Base-by-base conservation (phyloP, 2,888 invertebrate genomes). In the Cosmia trapezina region DNA sequence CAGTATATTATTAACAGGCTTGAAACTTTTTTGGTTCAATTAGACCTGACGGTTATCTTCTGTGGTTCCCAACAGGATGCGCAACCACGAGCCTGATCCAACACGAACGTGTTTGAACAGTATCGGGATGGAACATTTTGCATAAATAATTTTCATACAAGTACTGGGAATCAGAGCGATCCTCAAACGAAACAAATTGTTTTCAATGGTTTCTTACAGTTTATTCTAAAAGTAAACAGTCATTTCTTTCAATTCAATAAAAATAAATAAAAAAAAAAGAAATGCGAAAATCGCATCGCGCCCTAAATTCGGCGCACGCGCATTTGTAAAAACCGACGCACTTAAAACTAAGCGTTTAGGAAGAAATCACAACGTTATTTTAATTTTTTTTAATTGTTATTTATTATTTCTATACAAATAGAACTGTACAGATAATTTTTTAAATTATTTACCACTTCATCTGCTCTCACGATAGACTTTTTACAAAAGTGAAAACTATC, bases 351-450 rank as follows among this genome's bases (percentile, higher is more conserved):
- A 93, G 88, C 93, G 86, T 86, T 88, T 84, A 92, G 93, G 93
- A 95, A 92, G 93, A 96, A 95, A 95, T 95, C 95, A 96, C 95
- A 95, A 95, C 94, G 92, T 94, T 91, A 89, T 94, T 94, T 95
- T 92, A 90, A 93, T 91, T 92, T 94, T 95, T 94, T 96, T 95
- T 92, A 96, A 96, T 96, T 94, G 92, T 96, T 96, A 96, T 96
- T 96, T 94, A 95, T 96, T 96, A 96, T 95, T 96, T 96, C 96
- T 96, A 96, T 96, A 96, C 96, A 96, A 96, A 96, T 96, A 96
- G 95, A 95, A 96, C 96, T 96, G 96, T 96, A 96, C 96, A 96
- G 96, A 96, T 96, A 95, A 92, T 94, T 95, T 94, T 87, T 96
- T 96, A 95, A 96, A 95, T 96, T 96, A 94, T 95, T 95, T 94